Conservation (phyloP, 2,888 invertebrate genomes). For the Aphodius granarius region DNA sequence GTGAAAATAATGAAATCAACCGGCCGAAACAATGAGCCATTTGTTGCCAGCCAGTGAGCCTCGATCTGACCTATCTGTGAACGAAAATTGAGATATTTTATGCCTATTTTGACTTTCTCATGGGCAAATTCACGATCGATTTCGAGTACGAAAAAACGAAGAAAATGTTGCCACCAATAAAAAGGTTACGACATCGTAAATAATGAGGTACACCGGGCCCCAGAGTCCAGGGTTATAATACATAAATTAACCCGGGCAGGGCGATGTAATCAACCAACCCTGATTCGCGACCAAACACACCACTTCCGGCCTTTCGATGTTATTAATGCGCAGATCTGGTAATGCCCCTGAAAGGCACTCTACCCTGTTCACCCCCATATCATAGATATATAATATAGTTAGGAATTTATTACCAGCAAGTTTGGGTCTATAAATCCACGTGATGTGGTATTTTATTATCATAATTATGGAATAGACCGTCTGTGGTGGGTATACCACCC, state of each 20-base stretch:
- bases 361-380: neutral
- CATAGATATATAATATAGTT: neutral
- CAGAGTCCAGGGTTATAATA: constrained; percentile 12
- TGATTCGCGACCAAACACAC: constrained; percentile 2
- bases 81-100: no score
- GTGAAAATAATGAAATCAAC: constrained; percentile 57
- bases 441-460: constrained; percentile 2
- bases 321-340: constrained; percentile 7
- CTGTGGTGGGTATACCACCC: neutral
- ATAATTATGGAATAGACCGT: neutral
- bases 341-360: neutral
- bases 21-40: constrained; percentile 51
- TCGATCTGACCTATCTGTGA: constrained; percentile 16
- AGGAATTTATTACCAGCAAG: neutral
- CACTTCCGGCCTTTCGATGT: constrained; percentile 10
- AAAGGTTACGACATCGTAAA: constrained; percentile 14
- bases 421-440: neutral
- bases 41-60: neutral
- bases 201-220: constrained; percentile 6
- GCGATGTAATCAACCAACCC: constrained; percentile 13
- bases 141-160: neutral
- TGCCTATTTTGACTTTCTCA: no score
- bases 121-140: neutral
- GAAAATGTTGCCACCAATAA: constrained; percentile 8
- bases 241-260: constrained; percentile 6